These are phyloP conservation scores for Urocitellus parryii DNA, from an alignment of 2,113 vertebrate species.

Conservation along the genomic window DNA sequence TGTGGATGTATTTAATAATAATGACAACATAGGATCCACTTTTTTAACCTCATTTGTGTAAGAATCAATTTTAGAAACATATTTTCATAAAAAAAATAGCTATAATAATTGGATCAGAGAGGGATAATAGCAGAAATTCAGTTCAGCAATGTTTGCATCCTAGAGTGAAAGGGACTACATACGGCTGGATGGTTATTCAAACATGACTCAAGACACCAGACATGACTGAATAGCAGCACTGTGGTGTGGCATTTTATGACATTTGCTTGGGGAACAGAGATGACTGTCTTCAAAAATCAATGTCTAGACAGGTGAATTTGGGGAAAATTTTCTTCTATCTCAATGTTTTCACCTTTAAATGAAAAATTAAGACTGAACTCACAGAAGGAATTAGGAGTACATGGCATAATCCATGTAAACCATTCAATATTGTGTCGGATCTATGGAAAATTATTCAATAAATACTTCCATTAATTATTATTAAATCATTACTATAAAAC, in stretches of 20 bases:
- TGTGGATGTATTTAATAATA: neutral
- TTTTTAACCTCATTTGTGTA: neutral
- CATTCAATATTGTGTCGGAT: neutral
- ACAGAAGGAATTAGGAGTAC: neutral
- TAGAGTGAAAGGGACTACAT: neutral
- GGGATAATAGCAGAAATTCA: neutral
- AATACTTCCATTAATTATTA: neutral
- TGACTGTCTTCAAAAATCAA: neutral
- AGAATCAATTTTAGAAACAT: slow-evolving; percentile 25
- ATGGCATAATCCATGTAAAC: neutral
- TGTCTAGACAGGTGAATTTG: neutral
- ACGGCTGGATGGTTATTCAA: neutral
- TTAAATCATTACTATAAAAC: neutral
- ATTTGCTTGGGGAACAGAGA: neutral
- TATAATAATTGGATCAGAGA: neutral
- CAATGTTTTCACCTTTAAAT: neutral
- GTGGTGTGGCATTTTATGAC: neutral
- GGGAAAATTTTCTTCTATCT: neutral
- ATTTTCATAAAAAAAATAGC: neutral
- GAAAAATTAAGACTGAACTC: neutral
- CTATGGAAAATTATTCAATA: neutral
- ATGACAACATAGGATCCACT: neutral
- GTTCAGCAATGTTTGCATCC: neutral
- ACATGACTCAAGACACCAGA: neutral
- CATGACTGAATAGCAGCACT: neutral